Base-by-base conservation (phyloP, 2,113 vertebrate species). In the Ciconia boyciana region DNA sequence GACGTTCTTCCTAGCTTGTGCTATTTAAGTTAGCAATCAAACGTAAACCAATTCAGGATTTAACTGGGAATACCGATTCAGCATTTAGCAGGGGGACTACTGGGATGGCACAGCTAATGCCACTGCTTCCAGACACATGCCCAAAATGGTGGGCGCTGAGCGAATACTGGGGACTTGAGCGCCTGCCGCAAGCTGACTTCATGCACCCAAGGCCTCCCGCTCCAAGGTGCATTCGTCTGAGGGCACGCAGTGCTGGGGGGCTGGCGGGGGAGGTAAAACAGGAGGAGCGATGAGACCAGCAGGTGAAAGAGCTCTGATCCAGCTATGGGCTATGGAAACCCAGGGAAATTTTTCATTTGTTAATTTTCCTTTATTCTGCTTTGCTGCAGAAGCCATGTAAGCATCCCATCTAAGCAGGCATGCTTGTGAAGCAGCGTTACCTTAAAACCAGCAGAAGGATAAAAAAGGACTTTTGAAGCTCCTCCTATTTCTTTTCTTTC, bases 61-160 rank as follows among this genome's bases (percentile, higher is more conserved):
- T 89, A 86, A 74, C 51, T 17, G 12, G 46, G 58, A 88, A 87
- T 44, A 78, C 29, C 1, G 4, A 66, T 39, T 61, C 8, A 15
- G 76, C 28, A 77, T n/a, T 46, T 29, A 81, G 19, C 14, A 48
- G 11, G 28, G 32, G 8, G 6, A 43, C 55, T 51, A 46, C 34
- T 20, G n/a, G 41, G 32, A 32, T 74, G 77, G 61, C 34, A n/a
- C 15, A 90, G 61, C 28, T 69, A 57, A 66, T 18, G 65, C 46
- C 8, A 26, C 51, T 49, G 69, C 51, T 75, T 54, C 72, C 77
- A 89, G 72, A 58, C 32, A 17, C 1, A 4, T 58, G 52, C 39
- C 81, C 66, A 28, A 21, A 83, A 34, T 0, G 0, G 19, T 32
- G 44, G 11, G 52, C 4, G 3, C 28, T 7, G 31, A 39, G 36